These are phyloP conservation scores for Calameuta pallipes DNA, from an alignment of 2,888 invertebrate genomes.

Conservation along the genomic window DNA sequence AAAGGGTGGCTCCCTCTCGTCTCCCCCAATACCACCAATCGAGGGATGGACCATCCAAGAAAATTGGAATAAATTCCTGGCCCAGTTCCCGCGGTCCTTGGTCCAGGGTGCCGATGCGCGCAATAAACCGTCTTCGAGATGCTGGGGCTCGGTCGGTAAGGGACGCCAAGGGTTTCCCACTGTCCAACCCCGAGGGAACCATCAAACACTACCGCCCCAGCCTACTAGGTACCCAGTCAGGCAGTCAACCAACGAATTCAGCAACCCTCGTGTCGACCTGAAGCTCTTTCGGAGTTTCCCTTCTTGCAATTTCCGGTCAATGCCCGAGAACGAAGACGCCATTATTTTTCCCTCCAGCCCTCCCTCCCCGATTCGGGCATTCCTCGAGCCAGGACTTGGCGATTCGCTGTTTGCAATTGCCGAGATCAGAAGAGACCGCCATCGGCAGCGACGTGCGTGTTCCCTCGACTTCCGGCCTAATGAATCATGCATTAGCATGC, in stretches of 20 bases:
- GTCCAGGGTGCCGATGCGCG: conserved; percentile 13
- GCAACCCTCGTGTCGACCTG: no score
- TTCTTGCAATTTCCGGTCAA: no score
- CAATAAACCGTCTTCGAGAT: background rate
- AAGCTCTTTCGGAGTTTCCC: no score
- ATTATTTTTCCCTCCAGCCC: no score
- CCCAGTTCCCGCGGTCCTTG: background rate
- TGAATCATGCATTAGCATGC: conserved; percentile 50
- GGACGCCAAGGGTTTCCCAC: background rate
- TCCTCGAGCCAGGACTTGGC: no score
- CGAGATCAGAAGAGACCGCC: conserved; percentile 31
- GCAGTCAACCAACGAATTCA: no score
- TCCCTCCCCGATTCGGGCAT: no score
- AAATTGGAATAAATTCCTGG: conserved; percentile 33
- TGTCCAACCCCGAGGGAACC: conserved; percentile 17
- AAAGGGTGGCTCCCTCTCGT: background rate
- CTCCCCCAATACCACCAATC: background rate
- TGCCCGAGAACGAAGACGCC: no score
- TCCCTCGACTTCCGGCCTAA: conserved; percentile 43
- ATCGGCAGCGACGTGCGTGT: conserved; percentile 32
- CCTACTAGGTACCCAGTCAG: conserved; percentile 6
- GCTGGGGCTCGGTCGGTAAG: background rate
- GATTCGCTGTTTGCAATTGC: no score
- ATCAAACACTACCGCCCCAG: conserved; percentile 22
- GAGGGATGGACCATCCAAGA: conserved; percentile 5